phyloP scores from a whole-genome alignment of 2,888 invertebrate species.

The Meta bourneti region DNA sequence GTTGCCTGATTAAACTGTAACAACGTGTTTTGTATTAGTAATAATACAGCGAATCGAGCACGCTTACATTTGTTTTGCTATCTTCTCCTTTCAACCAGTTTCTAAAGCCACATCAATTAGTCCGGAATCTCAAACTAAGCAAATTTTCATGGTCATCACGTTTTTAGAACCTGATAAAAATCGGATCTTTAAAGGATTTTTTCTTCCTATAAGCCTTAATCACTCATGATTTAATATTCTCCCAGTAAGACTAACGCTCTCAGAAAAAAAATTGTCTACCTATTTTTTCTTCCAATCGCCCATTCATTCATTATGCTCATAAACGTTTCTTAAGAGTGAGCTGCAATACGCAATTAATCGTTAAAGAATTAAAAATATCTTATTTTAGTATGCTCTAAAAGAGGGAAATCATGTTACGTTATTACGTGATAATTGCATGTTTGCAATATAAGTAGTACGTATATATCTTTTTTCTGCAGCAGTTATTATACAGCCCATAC shows the following conservation, averaged over 20 bases:
- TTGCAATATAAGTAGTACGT: slow-evolving; percentile 66
- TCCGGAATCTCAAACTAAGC: slow-evolving; percentile 61
- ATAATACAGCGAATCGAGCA: slow-evolving; percentile 34
- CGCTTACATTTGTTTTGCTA: slow-evolving; percentile 27
- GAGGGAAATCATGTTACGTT: slow-evolving; percentile 69
- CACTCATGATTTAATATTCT: slow-evolving; percentile 74
- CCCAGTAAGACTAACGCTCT: slow-evolving; percentile 53
- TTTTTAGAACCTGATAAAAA: slow-evolving; percentile 74
- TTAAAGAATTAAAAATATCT: slow-evolving; percentile 69
- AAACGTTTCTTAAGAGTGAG: slow-evolving; percentile 72
- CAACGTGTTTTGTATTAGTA: slow-evolving; percentile 37
- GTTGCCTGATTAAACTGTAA: slow-evolving; percentile 52
- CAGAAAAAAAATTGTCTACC: slow-evolving; percentile 6
- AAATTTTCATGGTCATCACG: slow-evolving; percentile 76
- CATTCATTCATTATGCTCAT: slow-evolving; percentile 73
- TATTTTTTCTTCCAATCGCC: slow-evolving; percentile 50
- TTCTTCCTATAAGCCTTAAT: slow-evolving; percentile 51
- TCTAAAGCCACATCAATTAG: slow-evolving; percentile 60
- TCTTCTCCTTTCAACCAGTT: slow-evolving; percentile 65
- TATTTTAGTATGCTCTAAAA: slow-evolving; percentile 49
- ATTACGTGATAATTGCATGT: slow-evolving; percentile 76
- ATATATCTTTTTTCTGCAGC: slow-evolving; percentile 27
- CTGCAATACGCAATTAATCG: slow-evolving; percentile 67
- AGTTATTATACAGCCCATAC: slow-evolving; percentile 64
- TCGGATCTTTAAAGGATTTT: slow-evolving; percentile 62